A percentile compares a stretch with the other conserved stretches of the same genome.
Conservation (phyloP, 2,797 vertebrate species). For the Rhabdomys pumilio region DNA sequence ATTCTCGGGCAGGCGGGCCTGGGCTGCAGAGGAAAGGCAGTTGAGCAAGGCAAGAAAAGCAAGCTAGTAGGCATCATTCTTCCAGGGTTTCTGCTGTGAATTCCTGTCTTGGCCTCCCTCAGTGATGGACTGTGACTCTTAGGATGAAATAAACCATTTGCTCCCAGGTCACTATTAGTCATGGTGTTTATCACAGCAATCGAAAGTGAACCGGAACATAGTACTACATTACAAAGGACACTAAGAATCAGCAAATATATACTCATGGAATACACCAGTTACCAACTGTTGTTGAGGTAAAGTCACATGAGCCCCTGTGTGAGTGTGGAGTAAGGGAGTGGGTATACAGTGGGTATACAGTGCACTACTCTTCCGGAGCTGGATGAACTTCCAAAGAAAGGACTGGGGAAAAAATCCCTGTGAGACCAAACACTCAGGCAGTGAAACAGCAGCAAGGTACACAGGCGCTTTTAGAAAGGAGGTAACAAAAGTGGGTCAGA, state of each 20-base stretch:
- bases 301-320: neutral
- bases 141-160: neutral
- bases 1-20: neutral
- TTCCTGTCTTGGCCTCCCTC: neutral
- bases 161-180: neutral
- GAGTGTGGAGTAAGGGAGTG: slow-evolving; percentile 22
- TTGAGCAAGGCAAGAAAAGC: neutral
- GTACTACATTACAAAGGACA: slow-evolving; percentile 12
- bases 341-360: neutral
- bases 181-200: neutral
- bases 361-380: slow-evolving; percentile 1
- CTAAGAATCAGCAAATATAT: neutral
- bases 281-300: slow-evolving; percentile 47
- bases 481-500: slow-evolving; percentile 43
- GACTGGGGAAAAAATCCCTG: neutral
- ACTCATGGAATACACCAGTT: slow-evolving; percentile 23
- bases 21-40: neutral
- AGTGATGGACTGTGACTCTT: neutral
- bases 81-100: neutral
- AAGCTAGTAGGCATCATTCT: neutral
- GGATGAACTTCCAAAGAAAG: slow-evolving; percentile 6
- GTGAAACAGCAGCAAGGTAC: neutral
- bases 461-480: neutral
- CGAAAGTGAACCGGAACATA: neutral
- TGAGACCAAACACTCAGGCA: neutral